Percentiles rank a stretch among this genome's conserved stretches.
Evolutionary conservation across 1,140 invertebrate genomes (phyloP).

Genomic region (Conus ventricosus): DNA sequence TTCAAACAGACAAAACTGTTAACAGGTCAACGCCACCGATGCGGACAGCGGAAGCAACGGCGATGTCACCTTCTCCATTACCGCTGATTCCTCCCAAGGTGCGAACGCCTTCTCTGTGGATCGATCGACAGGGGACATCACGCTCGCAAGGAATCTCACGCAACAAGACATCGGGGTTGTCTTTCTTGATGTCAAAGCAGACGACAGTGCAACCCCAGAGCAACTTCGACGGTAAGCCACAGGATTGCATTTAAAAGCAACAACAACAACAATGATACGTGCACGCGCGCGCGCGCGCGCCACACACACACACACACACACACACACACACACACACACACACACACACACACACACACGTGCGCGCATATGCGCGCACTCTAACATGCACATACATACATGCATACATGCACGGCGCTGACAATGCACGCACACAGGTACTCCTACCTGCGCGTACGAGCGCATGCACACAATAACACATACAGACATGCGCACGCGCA

Average conservation of each 20-base stretch:
- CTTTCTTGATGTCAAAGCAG: constrained; percentile 21
- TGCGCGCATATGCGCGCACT: too few relatives aligned
- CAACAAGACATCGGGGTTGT: constrained; percentile 21
- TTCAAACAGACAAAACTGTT: neutral
- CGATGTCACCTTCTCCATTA: constrained; percentile 22
- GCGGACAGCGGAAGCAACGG: constrained; percentile 34
- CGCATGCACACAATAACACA: too few relatives aligned
- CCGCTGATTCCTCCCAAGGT: neutral
- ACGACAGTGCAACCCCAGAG: neutral
- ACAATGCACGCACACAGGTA: too few relatives aligned
- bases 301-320: too few relatives aligned
- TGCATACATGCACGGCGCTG: too few relatives aligned
- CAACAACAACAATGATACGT: too few relatives aligned
- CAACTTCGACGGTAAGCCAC: neutral
- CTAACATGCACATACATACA: too few relatives aligned
- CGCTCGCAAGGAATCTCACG: constrained; percentile 5
- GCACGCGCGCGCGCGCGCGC: too few relatives aligned
- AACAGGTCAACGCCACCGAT: constrained; percentile 39
- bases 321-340: too few relatives aligned
- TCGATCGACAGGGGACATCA: constrained; percentile 24
- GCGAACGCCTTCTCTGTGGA: constrained; percentile 13
- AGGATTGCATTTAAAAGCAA: neutral
- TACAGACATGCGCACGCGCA: too few relatives aligned
- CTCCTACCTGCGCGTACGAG: too few relatives aligned
- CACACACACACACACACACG: too few relatives aligned